These are phyloP conservation scores for Pseudomyrmex gracilis DNA, from an alignment of 1,140 invertebrate species.

Conservation along the genomic window DNA sequence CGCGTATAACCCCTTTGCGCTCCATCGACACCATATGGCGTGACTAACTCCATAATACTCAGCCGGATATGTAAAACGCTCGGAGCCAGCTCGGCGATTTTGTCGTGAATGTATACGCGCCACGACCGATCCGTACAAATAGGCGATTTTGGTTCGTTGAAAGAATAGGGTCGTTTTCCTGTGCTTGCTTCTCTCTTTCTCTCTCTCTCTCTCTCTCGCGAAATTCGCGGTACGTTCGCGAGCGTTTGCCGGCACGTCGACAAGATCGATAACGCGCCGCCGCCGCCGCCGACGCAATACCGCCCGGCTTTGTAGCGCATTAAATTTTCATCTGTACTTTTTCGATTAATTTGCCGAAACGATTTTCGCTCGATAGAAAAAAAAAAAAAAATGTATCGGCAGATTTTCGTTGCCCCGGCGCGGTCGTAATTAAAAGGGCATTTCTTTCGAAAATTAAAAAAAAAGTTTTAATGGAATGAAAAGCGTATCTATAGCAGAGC, in stretches of 20 bases:
- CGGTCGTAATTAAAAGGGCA: neutral
- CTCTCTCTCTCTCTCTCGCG: neutral
- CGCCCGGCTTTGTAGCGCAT: slow-evolving; percentile 1
- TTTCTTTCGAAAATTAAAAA: neutral
- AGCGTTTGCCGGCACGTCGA: neutral
- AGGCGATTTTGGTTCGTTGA: neutral
- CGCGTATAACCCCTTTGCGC: slow-evolving; percentile 66
- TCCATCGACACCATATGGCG: slow-evolving; percentile 77
- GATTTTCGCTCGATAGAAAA: neutral
- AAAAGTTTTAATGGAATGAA: neutral
- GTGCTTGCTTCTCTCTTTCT: neutral
- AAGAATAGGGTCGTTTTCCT: slow-evolving; percentile 28
- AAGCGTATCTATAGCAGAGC: too few relatives aligned
- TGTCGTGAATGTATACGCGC: slow-evolving; percentile 12
- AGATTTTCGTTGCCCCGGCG: neutral
- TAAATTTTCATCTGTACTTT: slow-evolving; percentile 21
- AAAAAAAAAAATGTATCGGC: neutral
- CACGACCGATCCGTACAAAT: slow-evolving; percentile 31
- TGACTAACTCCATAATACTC: slow-evolving; percentile 67
- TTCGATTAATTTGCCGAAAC: slow-evolving; percentile 3
- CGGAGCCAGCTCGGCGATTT: slow-evolving; percentile 11
- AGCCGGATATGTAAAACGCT: slow-evolving; percentile 55
- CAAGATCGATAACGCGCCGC: slow-evolving; percentile 27
- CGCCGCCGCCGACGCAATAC: neutral
- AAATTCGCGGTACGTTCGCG: slow-evolving; percentile 12